Conservation (phyloP, 2,113 vertebrate species). For the pig (Sus scrofa) region DNA sequence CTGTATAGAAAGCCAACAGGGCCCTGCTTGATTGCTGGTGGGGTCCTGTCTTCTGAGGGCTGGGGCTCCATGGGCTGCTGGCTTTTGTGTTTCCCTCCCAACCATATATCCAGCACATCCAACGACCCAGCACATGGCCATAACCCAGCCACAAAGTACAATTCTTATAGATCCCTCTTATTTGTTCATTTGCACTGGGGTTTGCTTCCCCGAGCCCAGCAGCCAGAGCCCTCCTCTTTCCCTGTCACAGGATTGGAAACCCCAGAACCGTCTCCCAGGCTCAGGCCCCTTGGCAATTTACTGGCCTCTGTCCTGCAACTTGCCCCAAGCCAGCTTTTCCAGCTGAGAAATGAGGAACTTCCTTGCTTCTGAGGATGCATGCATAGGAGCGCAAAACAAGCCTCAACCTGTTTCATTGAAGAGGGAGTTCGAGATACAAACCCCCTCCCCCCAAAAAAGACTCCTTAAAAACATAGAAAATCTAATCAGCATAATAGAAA, state of each 20-base stretch:
- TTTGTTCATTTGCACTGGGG: neutral
- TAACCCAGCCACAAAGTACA: neutral
- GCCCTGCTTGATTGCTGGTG: neutral
- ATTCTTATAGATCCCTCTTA: neutral
- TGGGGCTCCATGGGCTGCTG: neutral
- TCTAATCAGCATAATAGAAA: constrained; percentile 12
- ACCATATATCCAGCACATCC: neutral
- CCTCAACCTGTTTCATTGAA: neutral
- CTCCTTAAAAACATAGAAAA: neutral
- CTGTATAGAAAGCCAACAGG: neutral
- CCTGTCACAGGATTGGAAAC: constrained; percentile 69
- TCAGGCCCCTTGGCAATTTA: constrained; percentile 51
- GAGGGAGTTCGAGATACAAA: neutral
- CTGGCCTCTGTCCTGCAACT: neutral
- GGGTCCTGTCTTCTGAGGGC: neutral
- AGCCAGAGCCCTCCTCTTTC: constrained; percentile 58
- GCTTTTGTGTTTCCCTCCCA: constrained; percentile 70
- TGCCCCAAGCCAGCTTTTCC: constrained; percentile 47
- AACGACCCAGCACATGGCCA: neutral
- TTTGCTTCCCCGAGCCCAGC: neutral
- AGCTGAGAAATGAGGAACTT: constrained; percentile 74
- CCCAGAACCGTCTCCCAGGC: neutral
- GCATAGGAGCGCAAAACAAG: constrained; percentile 24
- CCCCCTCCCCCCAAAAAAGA: neutral
- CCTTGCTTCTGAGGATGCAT: constrained; percentile 65